These are phyloP conservation scores for Pontoporia blainvillei DNA, from an alignment of 2,113 vertebrate species.

Conservation along the genomic window DNA sequence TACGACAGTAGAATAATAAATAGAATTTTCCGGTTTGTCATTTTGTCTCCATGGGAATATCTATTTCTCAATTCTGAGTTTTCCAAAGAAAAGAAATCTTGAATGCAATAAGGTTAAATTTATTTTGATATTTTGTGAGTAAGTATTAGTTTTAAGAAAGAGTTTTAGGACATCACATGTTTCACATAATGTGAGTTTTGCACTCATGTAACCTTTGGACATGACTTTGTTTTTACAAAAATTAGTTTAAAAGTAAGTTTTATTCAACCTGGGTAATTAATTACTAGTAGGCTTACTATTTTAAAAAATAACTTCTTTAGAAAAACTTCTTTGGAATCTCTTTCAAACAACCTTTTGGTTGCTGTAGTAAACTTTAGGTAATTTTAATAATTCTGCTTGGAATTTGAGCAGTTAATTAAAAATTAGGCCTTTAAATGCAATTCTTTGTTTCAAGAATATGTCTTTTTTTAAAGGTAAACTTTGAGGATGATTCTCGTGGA, in stretches of 20 bases:
- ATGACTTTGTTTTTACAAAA: constrained; percentile 1
- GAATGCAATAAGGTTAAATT: background rate
- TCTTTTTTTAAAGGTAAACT: constrained; percentile 88
- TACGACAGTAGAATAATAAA: background rate
- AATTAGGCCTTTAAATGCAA: background rate
- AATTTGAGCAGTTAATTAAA: constrained; percentile 13
- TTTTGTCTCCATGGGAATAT: background rate
- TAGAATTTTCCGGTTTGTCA: background rate
- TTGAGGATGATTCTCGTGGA: constrained; percentile 90
- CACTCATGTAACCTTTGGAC: background rate
- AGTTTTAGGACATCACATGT: background rate
- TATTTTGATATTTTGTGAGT: background rate
- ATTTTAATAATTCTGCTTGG: constrained; percentile 16
- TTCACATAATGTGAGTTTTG: background rate
- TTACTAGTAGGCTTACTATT: background rate
- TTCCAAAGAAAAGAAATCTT: constrained; percentile 21
- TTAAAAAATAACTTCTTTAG: background rate
- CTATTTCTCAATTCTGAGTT: background rate
- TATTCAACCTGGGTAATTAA: background rate
- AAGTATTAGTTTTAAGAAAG: background rate
- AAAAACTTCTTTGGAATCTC: background rate
- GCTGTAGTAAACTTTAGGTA: background rate
- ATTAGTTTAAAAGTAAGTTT: background rate
- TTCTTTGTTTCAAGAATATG: background rate
- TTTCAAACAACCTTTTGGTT: background rate